Evolutionary conservation across 2,113 vertebrate species (phyloP), one percentile per base, ranked within the genome.

Genomic region (Phocoena sinus): DNA sequence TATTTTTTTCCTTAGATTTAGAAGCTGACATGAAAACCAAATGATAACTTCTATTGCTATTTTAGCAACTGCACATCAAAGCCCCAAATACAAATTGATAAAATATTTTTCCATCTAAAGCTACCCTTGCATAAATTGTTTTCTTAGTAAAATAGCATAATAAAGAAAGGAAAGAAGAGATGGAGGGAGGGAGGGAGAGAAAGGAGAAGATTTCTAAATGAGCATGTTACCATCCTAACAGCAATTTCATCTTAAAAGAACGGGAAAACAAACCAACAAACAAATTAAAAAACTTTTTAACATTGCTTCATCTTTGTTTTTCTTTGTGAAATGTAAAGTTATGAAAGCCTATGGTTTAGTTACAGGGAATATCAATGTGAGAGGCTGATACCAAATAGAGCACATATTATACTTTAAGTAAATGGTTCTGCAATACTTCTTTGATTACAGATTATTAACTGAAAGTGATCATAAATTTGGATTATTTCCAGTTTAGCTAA

Each of bases 251-350:
- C 53, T 68, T 65, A 47, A 68, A 36, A 62, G 62, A 74, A 62
- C 3, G 5, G 4, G 31, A 47, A 89, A 88, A 41, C 14, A 50
- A 77, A 33, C 28, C 31, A 53, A 53, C 9, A 3, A 26, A 15
- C 25, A 44, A 33, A 79, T 6, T 18, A 2, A 53, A 67, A 47
- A 38, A 2, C 1, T 0, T 33, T 47, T 53, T 14, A 26, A 41
- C 80, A 18, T n/a, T 65, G 21, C 47, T 68, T 60, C 73, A 31
- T 86, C 62, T 93, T 79, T 62, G 4, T 53, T 82, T 79, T 76
- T 25, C n/a, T 82, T 88, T 65, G 25, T 91, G 65, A 80, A 86
- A 65, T 20, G 94, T 53, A 84, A 92, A 88, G 68, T 88, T 60
- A 81, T 9, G 38, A n/a, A 80, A 77, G 12, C n/a, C 14, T 60